These are phyloP conservation scores for Stichopus chloronotus DNA, from an alignment of 35 echinoderm and acorn worm genomes.

Conservation along the genomic window DNA sequence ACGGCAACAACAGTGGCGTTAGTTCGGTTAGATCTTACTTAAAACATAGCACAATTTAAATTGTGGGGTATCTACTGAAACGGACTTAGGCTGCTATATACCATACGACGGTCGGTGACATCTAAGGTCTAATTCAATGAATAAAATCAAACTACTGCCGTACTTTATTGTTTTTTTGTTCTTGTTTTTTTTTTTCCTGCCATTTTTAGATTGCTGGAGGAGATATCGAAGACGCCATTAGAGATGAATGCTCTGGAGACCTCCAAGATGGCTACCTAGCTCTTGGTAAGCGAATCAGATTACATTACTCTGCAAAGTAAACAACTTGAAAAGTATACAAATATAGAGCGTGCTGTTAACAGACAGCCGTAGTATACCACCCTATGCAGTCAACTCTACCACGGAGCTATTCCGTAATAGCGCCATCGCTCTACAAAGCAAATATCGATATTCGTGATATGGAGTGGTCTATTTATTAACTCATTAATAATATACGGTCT, in stretches of 20 bases:
- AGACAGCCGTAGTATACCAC: not conserved
- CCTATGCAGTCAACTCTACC: not conserved
- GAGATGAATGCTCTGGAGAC: slow-evolving; percentile 65
- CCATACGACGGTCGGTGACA: too few relatives aligned
- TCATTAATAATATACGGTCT: too few relatives aligned
- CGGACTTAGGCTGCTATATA: too few relatives aligned
- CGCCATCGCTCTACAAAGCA: too few relatives aligned
- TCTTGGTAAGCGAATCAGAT: slow-evolving; percentile 54
- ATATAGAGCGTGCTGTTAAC: not conserved
- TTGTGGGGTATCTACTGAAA: too few relatives aligned
- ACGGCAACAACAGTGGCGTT: too few relatives aligned
- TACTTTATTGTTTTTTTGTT: not conserved
- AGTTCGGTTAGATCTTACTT: too few relatives aligned
- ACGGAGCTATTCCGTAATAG: not conserved
- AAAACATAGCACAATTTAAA: too few relatives aligned
- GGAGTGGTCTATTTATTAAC: too few relatives aligned
- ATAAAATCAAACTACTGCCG: too few relatives aligned
- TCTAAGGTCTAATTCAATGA: too few relatives aligned
- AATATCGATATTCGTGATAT: too few relatives aligned
- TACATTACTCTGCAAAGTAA: not conserved
- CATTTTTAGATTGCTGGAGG: slow-evolving; percentile 74
- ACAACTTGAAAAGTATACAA: not conserved
- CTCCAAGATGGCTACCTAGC: slow-evolving; percentile 86
- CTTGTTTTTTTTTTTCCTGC: not conserved
- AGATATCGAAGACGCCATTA: slow-evolving; percentile 90